Percentiles rank a stretch among this genome's conserved stretches.
These are phyloP conservation scores for Cryptus armator DNA, from an alignment of 2,888 invertebrate genomes.

Conservation along the genomic window DNA sequence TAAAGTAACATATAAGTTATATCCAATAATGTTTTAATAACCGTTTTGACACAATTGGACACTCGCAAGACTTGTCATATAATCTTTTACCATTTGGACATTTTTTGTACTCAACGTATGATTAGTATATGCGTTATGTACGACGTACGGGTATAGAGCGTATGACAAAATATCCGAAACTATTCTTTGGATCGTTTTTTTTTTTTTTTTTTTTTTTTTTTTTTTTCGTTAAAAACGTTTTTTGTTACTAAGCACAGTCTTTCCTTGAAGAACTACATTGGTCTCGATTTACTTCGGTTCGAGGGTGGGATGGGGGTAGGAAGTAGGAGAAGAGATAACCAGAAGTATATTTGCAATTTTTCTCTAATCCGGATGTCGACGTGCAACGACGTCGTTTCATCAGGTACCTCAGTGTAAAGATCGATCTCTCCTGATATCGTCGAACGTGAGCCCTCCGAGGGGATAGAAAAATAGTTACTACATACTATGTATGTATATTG, in stretches of 20 bases:
- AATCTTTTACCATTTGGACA: constrained; percentile 74
- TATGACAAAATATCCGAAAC: constrained; percentile 80
- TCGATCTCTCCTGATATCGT: constrained; percentile 21
- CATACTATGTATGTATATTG: constrained; percentile 23
- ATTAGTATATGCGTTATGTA: constrained; percentile 38
- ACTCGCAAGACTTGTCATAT: constrained; percentile 46
- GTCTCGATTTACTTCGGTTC: constrained; percentile 28
- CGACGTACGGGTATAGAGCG: constrained; percentile 68
- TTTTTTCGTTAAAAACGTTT: constrained; percentile 42
- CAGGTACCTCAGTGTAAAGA: constrained; percentile 28
- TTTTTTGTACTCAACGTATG: constrained; percentile 79
- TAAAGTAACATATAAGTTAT: constrained; percentile 18
- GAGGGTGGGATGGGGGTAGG: background rate
- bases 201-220: constrained; percentile 24
- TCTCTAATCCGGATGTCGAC: constrained; percentile 20
- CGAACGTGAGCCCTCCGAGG: constrained; percentile 24
- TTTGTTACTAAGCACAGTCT: constrained; percentile 35
- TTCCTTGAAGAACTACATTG: constrained; percentile 38
- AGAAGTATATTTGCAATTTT: constrained; percentile 17
- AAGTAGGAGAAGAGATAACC: background rate
- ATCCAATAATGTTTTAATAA: constrained; percentile 24
- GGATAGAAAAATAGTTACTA: constrained; percentile 60
- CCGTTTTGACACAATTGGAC: constrained; percentile 27
- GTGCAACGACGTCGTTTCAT: constrained; percentile 10
- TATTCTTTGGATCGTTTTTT: constrained; percentile 63